phyloP scores from a whole-genome alignment of 2,113 vertebrate species.

The Falcunculus frontatus region DNA sequence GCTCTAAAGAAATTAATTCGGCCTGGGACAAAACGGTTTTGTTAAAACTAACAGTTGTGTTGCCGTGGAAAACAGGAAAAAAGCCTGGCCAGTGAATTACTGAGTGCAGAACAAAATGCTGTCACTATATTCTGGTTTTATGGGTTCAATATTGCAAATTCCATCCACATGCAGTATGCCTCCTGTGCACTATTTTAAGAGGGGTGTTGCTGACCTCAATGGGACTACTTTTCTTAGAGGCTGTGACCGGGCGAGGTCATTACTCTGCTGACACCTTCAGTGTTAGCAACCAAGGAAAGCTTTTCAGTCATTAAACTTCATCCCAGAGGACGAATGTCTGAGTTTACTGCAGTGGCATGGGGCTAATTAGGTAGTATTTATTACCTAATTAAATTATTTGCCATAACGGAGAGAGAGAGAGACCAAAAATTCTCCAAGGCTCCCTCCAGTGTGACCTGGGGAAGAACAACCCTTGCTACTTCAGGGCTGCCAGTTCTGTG shows the following conservation, averaged over 20 bases:
- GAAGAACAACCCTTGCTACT: neutral
- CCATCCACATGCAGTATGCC: neutral
- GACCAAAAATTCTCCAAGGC: neutral
- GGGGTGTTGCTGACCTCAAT: neutral
- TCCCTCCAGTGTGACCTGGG: neutral
- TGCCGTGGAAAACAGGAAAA: slow-evolving; percentile 39
- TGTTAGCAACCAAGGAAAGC: neutral
- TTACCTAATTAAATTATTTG: neutral
- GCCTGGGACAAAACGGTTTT: slow-evolving; percentile 49
- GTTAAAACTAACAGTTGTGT: slow-evolving; percentile 55
- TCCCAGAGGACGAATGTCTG: neutral
- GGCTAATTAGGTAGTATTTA: neutral
- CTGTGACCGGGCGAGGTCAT: neutral
- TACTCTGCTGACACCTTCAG: neutral
- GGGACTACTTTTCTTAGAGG: neutral
- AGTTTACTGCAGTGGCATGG: neutral
- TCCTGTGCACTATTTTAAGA: slow-evolving; percentile 4
- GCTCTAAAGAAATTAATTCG: slow-evolving; percentile 31
- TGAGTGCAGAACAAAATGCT: slow-evolving; percentile 19
- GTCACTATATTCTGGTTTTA: neutral
- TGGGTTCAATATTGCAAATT: slow-evolving; percentile 21
- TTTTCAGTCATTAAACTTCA: neutral
- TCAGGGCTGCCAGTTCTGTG: neutral
- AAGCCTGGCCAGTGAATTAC: neutral
- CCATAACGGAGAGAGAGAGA: neutral